Evolutionary conservation across 2,888 invertebrate species (phyloP), one percentile per base, ranked within the genome.

Genomic region (Euphydryas editha): DNA sequence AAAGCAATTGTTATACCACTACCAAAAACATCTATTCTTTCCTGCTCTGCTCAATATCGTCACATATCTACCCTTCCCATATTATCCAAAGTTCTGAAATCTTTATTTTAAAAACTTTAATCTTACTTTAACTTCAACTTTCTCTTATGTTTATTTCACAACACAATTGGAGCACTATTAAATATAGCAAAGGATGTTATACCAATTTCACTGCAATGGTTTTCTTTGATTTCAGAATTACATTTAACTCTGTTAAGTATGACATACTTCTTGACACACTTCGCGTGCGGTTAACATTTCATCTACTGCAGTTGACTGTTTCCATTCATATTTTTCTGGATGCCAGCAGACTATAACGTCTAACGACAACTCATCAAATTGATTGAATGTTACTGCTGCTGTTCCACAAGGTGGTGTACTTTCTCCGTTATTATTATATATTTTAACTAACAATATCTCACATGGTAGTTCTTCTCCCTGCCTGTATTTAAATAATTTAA

Each of bases 51-150:
- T 2, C 55, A 17, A 2, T 24, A 10, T 24, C 46, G 8, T 17
- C 39, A 39, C 18, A 39, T 56, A 39, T 56, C 47, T 20, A 56
- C 39, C 5, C 39, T 68, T 2, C 68, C 69, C 8, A 62, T 69
- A 36, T 46, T 71, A 8, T 70, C 68, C 18, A n/a, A n/a, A 59
- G 63, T 69, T 0, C 39, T 72, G 0, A 70, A 72, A 37, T 24
- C 36, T 18, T 20, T 55, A 1, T 30, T 47, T 30, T 57, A 39
- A 39, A 10, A 39, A 11, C 39, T 39, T 11, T 18, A 20, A 57
- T 18, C 47, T 15, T 51, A 49, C 36, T 57, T 66, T 20, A 57
- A 7, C 2, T 24, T 42, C 11, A 39, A 55, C 36, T n/a, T 4
- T 10, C 51, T 61, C 1, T 5, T 62, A 8, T 51, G 51, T 18